Evolutionary conservation across 2,113 vertebrate genomes (phyloP).

Genomic region (Collichthys lucidus): DNA sequence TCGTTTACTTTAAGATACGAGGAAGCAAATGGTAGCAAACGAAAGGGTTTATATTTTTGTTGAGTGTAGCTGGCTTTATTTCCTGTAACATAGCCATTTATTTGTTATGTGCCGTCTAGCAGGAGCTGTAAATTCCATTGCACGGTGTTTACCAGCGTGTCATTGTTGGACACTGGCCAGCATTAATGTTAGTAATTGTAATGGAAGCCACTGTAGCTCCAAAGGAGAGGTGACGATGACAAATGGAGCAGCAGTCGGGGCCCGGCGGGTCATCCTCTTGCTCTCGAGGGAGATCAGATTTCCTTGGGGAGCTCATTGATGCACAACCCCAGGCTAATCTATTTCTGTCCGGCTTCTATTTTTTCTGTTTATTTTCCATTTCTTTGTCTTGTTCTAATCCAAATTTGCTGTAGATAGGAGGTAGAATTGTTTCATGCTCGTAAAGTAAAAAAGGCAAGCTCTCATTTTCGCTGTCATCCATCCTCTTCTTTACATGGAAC

Average conservation of each 20-base stretch:
- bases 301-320: slow-evolving; percentile 46
- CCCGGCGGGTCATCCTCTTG: slow-evolving; percentile 28
- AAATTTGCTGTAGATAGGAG: not conserved
- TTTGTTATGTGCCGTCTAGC: not conserved
- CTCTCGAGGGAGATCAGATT: slow-evolving; percentile 45
- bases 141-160: slow-evolving; percentile 11
- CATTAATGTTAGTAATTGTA: slow-evolving; percentile 39
- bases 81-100: not conserved
- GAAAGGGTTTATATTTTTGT: too few species aligned
- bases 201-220: slow-evolving; percentile 51
- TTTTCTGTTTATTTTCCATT: slow-evolving; percentile 21
- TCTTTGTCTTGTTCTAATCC: slow-evolving; percentile 2
- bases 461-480: slow-evolving; percentile 3
- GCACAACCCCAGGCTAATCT: slow-evolving; percentile 41
- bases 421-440: not conserved
- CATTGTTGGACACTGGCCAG: slow-evolving; percentile 15
- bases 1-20: too few species aligned
- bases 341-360: slow-evolving; percentile 34
- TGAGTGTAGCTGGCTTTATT: not conserved
- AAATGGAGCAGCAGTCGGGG: slow-evolving; percentile 49
- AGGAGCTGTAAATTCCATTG: slow-evolving; percentile 1
- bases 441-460: not conserved
- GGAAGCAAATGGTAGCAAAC: too few species aligned
- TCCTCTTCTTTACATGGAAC: not conserved
- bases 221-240: slow-evolving; percentile 59